Evolutionary conservation across 2,113 vertebrate species (phyloP), one percentile per base, ranked within the genome.

Genomic region (Nothobranchius furzeri): DNA sequence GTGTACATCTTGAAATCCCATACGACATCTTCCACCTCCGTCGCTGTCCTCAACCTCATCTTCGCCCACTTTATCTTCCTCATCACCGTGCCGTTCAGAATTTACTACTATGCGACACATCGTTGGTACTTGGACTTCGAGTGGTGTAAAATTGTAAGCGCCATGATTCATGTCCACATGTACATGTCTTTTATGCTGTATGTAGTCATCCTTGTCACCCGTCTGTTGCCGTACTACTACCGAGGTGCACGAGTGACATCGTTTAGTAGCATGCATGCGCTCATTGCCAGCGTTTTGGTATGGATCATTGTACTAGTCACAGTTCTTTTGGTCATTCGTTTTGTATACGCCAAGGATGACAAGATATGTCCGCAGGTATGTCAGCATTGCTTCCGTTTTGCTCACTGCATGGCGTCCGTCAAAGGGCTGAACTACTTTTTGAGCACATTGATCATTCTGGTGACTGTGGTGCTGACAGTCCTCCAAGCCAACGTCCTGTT

Each of bases 141-240:
- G 0, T 88, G 91, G 73, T 98, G 97, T 63, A 96, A 90, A 75
- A 3, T 92, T 7, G 91, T 95, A 77, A 98, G 96, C 0, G 82
- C 90, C 14, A 95, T 96, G 95, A 84, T 97, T 68, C 95, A 98
- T 64, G 86, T 95, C 47, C 96, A 99, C 84, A 96, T 97, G 94
- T 95, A 97, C 81, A 90, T 98, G 80, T 95, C 95, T 0, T 96
- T 98, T 64, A 2, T 94, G 0, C 93, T 98, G 84, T 99, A 97
- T 0, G 62, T 94, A 53, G 85, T 95, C 70, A 94, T 96, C 0
- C 88, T 99, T n/a, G 75, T 91, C 52, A 90, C 88, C 13, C 92
- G 95, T 13, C 93, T 94, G 56, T 73, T 94, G 49, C 14, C 87
- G 1, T 96, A 95, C 87, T 96, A 96, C 74, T 80, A 90, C 11